Conservation (phyloP, 1,140 invertebrate species). For the Drosophila sp. region DNA sequence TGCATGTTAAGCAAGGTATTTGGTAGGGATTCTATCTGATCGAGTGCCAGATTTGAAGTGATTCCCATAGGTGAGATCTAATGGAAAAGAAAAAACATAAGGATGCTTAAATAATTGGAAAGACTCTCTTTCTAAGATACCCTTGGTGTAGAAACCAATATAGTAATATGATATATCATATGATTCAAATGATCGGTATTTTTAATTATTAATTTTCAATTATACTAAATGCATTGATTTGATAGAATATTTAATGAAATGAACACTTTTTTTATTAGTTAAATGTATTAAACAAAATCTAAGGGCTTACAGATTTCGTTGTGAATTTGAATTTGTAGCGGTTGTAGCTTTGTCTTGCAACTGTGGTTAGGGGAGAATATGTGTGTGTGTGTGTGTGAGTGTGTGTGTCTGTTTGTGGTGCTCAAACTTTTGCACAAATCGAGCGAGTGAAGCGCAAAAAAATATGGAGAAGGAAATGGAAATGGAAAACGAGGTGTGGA, state of each 20-base stretch:
- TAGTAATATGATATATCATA: no score
- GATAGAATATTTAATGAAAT: no score
- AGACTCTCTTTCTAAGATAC: neutral
- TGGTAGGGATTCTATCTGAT: neutral
- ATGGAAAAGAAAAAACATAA: neutral
- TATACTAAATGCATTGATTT: no score
- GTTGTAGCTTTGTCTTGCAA: slow-evolving; percentile 33
- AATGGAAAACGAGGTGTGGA: slow-evolving; percentile 10
- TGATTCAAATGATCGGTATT: no score
- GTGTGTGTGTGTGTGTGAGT: slow-evolving; percentile 1
- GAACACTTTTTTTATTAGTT: no score
- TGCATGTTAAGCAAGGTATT: neutral
- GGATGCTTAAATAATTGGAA: no score
- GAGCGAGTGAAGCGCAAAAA: slow-evolving; percentile 40
- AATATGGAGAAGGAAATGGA: neutral
- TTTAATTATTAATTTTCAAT: no score
- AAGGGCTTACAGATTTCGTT: slow-evolving; percentile 45
- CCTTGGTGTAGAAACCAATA: neutral
- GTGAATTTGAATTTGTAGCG: neutral
- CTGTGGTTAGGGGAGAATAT: neutral
- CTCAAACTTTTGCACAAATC: slow-evolving; percentile 53
- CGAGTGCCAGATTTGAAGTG: neutral
- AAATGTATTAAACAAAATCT: no score
- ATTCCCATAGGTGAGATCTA: neutral
- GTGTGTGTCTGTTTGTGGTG: slow-evolving; percentile 33